Conservation (phyloP, 2,888 invertebrate species). For the Frankliniella fusca region DNA sequence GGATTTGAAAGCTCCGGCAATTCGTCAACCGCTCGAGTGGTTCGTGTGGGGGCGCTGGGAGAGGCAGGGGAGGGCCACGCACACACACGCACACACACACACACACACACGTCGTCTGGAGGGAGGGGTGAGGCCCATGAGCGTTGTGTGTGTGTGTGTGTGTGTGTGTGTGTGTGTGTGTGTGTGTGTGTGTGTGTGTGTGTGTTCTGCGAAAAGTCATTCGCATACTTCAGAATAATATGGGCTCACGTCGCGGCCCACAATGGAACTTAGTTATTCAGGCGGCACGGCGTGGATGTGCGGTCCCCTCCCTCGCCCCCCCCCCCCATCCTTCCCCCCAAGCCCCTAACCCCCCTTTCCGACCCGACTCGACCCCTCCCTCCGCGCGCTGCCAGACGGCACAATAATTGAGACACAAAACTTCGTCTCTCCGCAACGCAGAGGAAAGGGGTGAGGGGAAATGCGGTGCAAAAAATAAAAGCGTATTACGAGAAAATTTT, state of each 20-base stretch:
- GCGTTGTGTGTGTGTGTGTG: neutral
- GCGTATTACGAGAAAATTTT: too few relatives aligned
- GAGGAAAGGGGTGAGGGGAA: too few relatives aligned
- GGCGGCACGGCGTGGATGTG: neutral
- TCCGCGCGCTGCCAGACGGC: too few relatives aligned
- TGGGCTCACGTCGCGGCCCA: slow-evolving; percentile 8
- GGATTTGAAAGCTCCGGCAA: neutral
- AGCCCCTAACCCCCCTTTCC: too few relatives aligned
- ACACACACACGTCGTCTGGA: neutral
- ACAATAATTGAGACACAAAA: too few relatives aligned
- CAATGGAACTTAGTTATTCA: slow-evolving; percentile 6
- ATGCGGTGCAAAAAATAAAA: too few relatives aligned
- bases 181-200: neutral
- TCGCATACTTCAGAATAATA: slow-evolving; percentile 17
- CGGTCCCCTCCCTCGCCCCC: too few relatives aligned
- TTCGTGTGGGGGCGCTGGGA: neutral
- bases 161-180: too few relatives aligned
- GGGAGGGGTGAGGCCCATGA: neutral
- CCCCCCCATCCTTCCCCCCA: too few relatives aligned
- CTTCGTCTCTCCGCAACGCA: too few relatives aligned
- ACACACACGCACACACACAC: neutral
- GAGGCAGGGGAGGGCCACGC: neutral
- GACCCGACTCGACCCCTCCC: too few relatives aligned
- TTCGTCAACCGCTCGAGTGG: neutral
- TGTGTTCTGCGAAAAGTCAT: slow-evolving; percentile 11